Conservation (phyloP, 37 sponge, comb jelly and placozoan species). For the Ianthella basta region DNA sequence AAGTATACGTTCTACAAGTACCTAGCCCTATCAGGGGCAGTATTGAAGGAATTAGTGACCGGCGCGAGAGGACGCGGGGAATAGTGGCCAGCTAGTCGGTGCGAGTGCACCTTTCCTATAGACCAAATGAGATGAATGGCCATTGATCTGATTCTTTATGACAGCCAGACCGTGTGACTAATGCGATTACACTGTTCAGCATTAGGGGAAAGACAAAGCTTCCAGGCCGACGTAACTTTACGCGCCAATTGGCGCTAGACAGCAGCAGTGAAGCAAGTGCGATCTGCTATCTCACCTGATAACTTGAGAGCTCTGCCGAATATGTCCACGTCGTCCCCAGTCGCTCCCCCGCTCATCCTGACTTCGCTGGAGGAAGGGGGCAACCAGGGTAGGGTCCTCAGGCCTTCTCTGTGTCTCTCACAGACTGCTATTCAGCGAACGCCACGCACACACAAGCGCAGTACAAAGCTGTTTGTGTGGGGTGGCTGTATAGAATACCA, state of each 20-base stretch:
- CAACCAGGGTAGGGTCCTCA: too few species aligned
- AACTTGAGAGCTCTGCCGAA: conserved; percentile 69
- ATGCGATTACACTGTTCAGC: neutral
- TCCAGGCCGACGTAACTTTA: neutral
- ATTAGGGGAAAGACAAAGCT: neutral
- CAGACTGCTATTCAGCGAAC: neutral
- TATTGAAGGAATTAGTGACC: too few species aligned
- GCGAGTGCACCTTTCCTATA: too few species aligned
- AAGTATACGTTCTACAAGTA: too few species aligned
- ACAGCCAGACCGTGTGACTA: too few species aligned
- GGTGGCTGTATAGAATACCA: neutral
- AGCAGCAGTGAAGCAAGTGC: neutral
- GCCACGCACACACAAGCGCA: neutral
- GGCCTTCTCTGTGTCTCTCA: too few species aligned
- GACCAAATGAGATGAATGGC: too few species aligned
- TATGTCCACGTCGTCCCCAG: conserved; percentile 48
- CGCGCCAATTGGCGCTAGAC: neutral
- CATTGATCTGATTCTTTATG: too few species aligned
- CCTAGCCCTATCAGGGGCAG: too few species aligned
- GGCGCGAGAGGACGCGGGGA: too few species aligned
- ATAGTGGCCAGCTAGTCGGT: too few species aligned
- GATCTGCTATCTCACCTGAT: conserved; percentile 32
- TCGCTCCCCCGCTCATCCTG: neutral
- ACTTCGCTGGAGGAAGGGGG: neutral
- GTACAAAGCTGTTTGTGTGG: neutral